Base-by-base conservation (phyloP, 2,888 invertebrate species). In the Heliconius ismenius region DNA sequence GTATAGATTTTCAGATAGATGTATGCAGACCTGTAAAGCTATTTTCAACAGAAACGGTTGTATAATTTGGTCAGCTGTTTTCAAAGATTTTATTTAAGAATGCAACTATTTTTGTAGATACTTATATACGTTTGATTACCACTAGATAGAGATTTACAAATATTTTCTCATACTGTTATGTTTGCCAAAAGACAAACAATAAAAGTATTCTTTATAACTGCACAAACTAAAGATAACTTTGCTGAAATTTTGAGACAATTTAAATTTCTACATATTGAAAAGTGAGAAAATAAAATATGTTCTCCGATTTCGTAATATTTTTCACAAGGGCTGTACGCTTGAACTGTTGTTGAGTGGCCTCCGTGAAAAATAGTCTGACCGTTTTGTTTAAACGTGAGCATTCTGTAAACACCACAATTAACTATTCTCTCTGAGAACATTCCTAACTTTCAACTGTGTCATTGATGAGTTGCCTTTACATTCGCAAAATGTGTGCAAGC, bases 41-140 rank as follows among this genome's bases (percentile, higher is more conserved):
- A 78, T 78, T 79, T 75, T 81, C 77, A 82, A 82, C 81, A 79
- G 81, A 82, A 82, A 84, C 84, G 83, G 82, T 79, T 81, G 78
- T 83, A 83, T 82, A 75, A 85, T 84, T 89, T 86, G 81, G 82
- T 85, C 87, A 85, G 85, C 87, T 84, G 84, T 86, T 89, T 88
- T 86, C 87, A 84, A 83, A 84, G 86, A 86, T 87, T 86, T 90
- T 83, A 84, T 91, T 92, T 91, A 83, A 87, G 89, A 92, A 92
- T 91, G 89, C 89, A 91, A 93, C 93, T 94, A 94, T 94, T 94
- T 94, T 94, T 94, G 93, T 94, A 94, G 93, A 91, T 89, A 89
- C 89, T 86, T 90, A 91, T 92, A 91, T 92, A 90, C 91, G 83
- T 93, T 93, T 91, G 88, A 90, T 88, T 91, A 92, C 91, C 90